Conservation (phyloP, 2,888 invertebrate genomes). For the Phymatocera aterrima region DNA sequence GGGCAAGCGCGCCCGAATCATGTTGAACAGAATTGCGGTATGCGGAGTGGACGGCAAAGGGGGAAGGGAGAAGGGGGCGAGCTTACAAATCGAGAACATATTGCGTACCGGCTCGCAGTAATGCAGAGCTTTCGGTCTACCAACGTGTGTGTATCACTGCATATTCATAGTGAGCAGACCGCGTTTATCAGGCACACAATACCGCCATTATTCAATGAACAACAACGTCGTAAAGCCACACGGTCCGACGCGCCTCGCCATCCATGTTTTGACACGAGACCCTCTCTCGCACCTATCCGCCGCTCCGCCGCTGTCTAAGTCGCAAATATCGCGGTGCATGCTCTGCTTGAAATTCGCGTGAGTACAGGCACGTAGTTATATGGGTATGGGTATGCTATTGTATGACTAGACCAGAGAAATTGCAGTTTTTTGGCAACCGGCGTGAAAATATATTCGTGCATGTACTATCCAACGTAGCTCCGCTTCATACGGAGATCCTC, state of each 20-base stretch:
- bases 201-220: slow-evolving; percentile 64
- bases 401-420: neutral
- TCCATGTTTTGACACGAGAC: slow-evolving; percentile 26
- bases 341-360: neutral
- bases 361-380: too few species aligned
- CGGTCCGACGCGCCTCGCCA: slow-evolving; percentile 28
- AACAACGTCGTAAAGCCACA: slow-evolving; percentile 55
- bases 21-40: neutral
- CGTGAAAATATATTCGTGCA: too few species aligned
- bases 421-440: neutral
- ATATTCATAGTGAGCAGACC: slow-evolving; percentile 69
- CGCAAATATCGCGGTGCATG: neutral
- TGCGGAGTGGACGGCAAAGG: too few species aligned
- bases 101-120: slow-evolving; percentile 15
- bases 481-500: neutral
- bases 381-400: too few species aligned
- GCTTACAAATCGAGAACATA: slow-evolving; percentile 1
- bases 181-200: slow-evolving; percentile 70
- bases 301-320: too few species aligned
- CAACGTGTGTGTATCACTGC: slow-evolving; percentile 54
- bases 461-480: neutral
- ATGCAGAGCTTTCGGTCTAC: slow-evolving; percentile 52
- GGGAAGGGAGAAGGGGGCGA: too few species aligned
- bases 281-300: slow-evolving; percentile 21
- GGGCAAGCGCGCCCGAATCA: neutral